Evolutionary conservation across 2,888 invertebrate genomes (phyloP).

Genomic region (Cylloceria caligata): DNA sequence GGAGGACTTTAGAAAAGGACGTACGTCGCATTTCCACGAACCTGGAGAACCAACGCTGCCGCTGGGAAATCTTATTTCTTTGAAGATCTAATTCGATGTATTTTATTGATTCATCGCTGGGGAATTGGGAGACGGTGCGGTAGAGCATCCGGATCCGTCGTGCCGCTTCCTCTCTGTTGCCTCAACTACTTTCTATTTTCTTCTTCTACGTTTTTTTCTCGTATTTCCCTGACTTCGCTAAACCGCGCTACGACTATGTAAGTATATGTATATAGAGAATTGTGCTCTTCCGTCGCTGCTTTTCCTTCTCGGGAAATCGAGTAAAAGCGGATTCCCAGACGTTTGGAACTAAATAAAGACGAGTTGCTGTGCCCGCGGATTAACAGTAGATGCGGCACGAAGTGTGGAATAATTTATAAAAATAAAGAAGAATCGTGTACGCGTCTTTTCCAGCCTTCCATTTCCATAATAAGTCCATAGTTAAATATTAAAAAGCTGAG

Average conservation of each 20-base stretch:
- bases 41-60: constrained; percentile 65
- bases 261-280: constrained; percentile 6
- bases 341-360: constrained; percentile 37
- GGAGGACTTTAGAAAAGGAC: constrained; percentile 31
- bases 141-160: constrained; percentile 47
- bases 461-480: neutral
- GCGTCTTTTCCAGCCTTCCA: neutral
- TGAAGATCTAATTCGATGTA: constrained; percentile 78
- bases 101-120: constrained; percentile 76
- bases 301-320: constrained; percentile 72
- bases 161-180: constrained; percentile 33
- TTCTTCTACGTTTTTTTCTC: neutral
- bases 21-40: constrained; percentile 34
- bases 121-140: constrained; percentile 66
- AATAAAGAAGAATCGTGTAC: neutral
- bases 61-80: constrained; percentile 81
- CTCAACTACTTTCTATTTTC: constrained; percentile 36
- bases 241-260: constrained; percentile 16
- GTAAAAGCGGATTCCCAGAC: constrained; percentile 23
- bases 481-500: neutral
- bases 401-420: constrained; percentile 14
- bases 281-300: neutral
- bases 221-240: constrained; percentile 2
- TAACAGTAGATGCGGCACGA: neutral
- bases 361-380: constrained; percentile 16